A percentile compares a stretch with the other conserved stretches of the same genome.
Evolutionary conservation across 2,888 invertebrate species (phyloP).

Genomic region (Galerucella calmariensis): DNA sequence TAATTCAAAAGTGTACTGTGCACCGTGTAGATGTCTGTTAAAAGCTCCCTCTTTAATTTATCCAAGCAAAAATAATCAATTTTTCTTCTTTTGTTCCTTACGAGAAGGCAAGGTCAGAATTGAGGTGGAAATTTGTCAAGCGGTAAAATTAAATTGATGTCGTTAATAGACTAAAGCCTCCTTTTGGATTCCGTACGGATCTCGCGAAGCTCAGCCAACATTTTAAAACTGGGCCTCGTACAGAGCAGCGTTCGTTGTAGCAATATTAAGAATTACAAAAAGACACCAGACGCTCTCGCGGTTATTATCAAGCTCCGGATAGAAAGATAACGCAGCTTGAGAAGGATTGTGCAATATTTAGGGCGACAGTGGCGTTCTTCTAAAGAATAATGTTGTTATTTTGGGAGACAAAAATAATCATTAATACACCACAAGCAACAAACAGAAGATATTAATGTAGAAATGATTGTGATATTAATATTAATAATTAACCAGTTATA

Average conservation of each 20-base stretch:
- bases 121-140: constrained; percentile 42
- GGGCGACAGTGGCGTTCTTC: neutral
- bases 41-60: too few species aligned
- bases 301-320: constrained; percentile 47
- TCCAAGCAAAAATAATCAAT: too few species aligned
- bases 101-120: constrained; percentile 21
- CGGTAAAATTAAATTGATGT: constrained; percentile 42
- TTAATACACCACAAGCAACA: too few species aligned
- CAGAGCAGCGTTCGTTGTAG: neutral
- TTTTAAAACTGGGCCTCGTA: constrained; percentile 8
- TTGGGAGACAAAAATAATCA: too few species aligned
- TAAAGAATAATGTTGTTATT: too few species aligned
- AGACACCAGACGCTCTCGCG: constrained; percentile 29
- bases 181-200: neutral
- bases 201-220: neutral
- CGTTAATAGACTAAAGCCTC: constrained; percentile 31
- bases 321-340: constrained; percentile 51
- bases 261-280: constrained; percentile 11
- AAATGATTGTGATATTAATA: too few species aligned
- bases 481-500: too few species aligned
- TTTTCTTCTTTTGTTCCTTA: neutral
- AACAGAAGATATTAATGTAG: too few species aligned
- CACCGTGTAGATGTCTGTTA: too few species aligned
- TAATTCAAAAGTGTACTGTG: too few species aligned
- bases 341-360: constrained; percentile 50